Evolutionary conservation across 2,888 invertebrate genomes (phyloP), one percentile per base, ranked within the genome.

Genomic region (Megamerina dolium): DNA sequence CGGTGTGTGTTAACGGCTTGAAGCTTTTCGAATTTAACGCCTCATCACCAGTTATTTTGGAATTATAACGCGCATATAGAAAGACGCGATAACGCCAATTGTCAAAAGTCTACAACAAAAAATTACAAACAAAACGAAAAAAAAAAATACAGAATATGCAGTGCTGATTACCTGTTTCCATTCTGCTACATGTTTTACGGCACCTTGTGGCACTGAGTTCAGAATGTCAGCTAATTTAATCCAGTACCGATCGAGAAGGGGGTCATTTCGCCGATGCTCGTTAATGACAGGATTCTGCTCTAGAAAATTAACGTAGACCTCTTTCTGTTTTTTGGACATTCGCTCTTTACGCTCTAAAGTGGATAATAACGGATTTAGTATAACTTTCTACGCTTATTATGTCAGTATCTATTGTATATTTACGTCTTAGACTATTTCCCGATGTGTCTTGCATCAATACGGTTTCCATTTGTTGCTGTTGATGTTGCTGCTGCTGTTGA

Each of bases 41-140:
- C 36, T 61, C 65, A 16, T 62, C 61, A 20, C 65, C 65, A 39
- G 61, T 58, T 39, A 65, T 52, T 51, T 66, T 65, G 18, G 66
- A 64, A 45, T 65, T 65, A 52, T 61, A 65, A 37, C 64, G 65
- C 18, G 66, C 64, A 48, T 65, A 66, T 4, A 66, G 54, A 23
- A 62, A 65, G 29, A 65, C 61, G 19, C 66, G 63, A 45, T 66
- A 66, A 3, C 65, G 66, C 65, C 65, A 65, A 42, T 65, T 65
- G 46, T 65, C 65, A 32, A 65, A 65, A 23, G 65, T 64, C 52
- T 65, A 56, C 1, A 51, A 41, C 13, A 16, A 32, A 12, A 19
- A 29, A 42, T 29, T 38, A 2, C n/a, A 17, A 20, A 2, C 26
- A 14, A 26, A 13, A 14, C 1, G n/a, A 19, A 31, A 10, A 8